phyloP scores from a whole-genome alignment of 2,113 vertebrate genomes.

The Leuciscus idus region DNA sequence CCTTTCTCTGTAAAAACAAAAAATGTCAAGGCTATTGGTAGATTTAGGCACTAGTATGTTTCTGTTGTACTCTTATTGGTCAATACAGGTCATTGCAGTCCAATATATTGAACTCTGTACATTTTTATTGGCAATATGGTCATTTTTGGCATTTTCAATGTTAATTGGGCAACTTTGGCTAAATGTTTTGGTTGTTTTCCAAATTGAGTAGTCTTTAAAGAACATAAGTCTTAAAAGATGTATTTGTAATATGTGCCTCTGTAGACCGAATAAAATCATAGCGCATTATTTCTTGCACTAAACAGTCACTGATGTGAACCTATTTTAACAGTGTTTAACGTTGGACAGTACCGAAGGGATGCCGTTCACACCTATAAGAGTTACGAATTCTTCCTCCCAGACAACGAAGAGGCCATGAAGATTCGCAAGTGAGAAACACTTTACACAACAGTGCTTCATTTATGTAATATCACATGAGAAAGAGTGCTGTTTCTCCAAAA shows the following conservation, averaged over 20 bases:
- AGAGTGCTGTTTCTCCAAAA: background rate
- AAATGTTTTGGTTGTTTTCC: background rate
- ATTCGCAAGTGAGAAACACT: conserved; percentile 81
- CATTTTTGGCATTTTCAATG: background rate
- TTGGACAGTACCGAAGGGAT: conserved; percentile 88
- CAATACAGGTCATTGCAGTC: background rate
- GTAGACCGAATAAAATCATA: background rate
- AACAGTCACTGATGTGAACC: background rate
- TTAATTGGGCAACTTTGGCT: background rate
- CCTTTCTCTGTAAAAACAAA: background rate
- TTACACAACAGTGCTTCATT: background rate
- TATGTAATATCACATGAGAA: background rate
- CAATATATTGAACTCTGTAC: background rate
- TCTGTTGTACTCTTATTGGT: background rate
- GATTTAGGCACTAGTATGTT: background rate
- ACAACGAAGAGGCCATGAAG: conserved; percentile 86
- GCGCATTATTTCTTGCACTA: background rate
- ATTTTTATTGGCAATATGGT: background rate
- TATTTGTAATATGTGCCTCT: background rate
- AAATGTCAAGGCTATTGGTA: background rate
- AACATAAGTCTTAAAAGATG: background rate
- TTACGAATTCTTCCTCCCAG: conserved; percentile 86
- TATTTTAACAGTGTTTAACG: conserved; percentile 82
- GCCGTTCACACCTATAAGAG: conserved; percentile 84
- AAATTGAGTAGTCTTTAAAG: background rate